These are phyloP conservation scores for Sepioteuthis lessoniana DNA, from an alignment of 2,888 invertebrate species.

Conservation along the genomic window DNA sequence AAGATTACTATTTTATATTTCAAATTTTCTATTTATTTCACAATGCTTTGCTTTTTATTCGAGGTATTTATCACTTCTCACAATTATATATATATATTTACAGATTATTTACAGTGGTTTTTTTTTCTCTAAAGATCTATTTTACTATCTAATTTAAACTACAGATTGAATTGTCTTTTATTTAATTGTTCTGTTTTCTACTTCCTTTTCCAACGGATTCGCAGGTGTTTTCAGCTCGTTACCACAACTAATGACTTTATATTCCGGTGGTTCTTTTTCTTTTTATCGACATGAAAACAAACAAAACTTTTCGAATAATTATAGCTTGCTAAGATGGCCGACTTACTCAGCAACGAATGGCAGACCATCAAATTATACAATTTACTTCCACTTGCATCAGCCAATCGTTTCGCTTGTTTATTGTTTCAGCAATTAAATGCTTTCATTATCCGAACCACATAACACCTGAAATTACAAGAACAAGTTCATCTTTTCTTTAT, in stretches of 20 bases:
- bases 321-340: background rate
- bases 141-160: no score
- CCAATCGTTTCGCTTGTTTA: background rate
- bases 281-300: background rate
- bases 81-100: background rate
- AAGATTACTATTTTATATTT: no score
- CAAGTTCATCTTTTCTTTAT: background rate
- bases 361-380: background rate
- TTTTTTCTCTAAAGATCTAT: no score
- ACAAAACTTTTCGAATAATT: background rate
- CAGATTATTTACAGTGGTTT: background rate
- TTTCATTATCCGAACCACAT: background rate
- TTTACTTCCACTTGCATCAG: background rate
- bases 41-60: no score
- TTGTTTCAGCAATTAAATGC: background rate
- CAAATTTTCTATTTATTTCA: no score
- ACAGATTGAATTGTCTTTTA: no score
- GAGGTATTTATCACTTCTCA: no score
- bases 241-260: background rate
- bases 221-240: conserved; percentile 2
- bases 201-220: background rate
- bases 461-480: background rate
- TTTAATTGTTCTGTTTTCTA: background rate
- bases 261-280: background rate
- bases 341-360: background rate